Percentiles rank a stretch among this genome's conserved stretches.
Conservation (phyloP, 2,888 invertebrate species). For the Nebria brevicollis region DNA sequence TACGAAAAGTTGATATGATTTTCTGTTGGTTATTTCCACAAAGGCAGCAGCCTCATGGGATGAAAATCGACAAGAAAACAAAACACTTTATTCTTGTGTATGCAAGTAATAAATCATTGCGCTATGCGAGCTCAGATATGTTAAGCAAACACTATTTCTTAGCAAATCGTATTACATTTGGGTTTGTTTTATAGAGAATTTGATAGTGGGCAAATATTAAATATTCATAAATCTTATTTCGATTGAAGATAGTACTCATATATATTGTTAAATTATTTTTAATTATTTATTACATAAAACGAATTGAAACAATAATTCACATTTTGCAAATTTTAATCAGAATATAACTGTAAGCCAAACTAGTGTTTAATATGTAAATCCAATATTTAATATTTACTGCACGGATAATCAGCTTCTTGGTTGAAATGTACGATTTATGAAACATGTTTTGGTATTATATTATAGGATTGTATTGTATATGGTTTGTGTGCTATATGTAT, state of each 20-base stretch:
- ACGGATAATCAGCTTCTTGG: background rate
- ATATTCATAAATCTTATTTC: too few species aligned
- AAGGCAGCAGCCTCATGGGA: too few species aligned
- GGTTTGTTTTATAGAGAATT: slow-evolving; percentile 18
- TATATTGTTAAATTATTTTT: too few species aligned
- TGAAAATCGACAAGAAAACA: slow-evolving; percentile 7
- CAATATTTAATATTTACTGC: background rate
- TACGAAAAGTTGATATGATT: too few species aligned
- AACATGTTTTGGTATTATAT: background rate
- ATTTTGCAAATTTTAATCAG: too few species aligned
- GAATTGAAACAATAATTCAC: too few species aligned
- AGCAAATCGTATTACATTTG: slow-evolving; percentile 32
- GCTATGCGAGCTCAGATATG: slow-evolving; percentile 19
- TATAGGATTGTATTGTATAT: background rate
- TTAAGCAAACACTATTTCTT: slow-evolving; percentile 36
- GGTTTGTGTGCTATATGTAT: slow-evolving; percentile 5
- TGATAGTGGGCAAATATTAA: too few species aligned
- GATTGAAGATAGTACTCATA: too few species aligned
- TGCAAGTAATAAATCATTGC: slow-evolving; percentile 35
- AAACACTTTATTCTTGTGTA: slow-evolving; percentile 39
- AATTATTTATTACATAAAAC: too few species aligned
- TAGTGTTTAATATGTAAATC: slow-evolving; percentile 9
- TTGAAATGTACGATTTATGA: background rate
- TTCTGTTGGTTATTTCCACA: too few species aligned
- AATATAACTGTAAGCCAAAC: too few species aligned